Evolutionary conservation across 2,888 invertebrate genomes (phyloP).

Genomic region (Heterodera filipjevi): DNA sequence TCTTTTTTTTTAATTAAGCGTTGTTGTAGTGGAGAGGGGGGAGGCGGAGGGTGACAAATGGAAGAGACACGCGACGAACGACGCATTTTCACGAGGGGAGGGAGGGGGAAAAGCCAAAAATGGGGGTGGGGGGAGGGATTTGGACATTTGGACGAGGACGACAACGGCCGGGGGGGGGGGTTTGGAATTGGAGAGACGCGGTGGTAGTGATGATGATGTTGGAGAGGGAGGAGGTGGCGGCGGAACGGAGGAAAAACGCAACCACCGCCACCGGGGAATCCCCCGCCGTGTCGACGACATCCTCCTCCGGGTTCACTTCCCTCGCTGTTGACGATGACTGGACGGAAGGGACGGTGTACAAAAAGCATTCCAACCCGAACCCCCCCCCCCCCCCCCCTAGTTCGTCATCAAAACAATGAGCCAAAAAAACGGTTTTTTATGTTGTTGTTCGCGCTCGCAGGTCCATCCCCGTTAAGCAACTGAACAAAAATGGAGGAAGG

Average conservation of each 20-base stretch:
- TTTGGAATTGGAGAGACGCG: background rate
- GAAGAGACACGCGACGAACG: background rate
- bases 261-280: background rate
- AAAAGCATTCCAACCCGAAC: background rate
- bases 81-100: background rate
- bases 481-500: no score
- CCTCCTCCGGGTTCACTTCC: background rate
- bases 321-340: background rate
- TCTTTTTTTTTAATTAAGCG: no score
- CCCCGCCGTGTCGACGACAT: background rate
- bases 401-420: background rate
- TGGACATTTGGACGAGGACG: background rate
- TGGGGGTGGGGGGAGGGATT: background rate
- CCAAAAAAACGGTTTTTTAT: no score
- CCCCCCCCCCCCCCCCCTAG: background rate
- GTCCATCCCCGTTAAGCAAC: no score
- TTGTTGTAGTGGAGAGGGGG: background rate
- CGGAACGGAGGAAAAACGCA: background rate
- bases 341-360: background rate
- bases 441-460: no score
- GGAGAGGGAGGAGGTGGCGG: background rate
- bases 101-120: background rate
- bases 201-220: background rate
- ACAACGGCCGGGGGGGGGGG: background rate
- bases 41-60: background rate